Evolutionary conservation across 2,888 invertebrate genomes (phyloP), one percentile per base, ranked within the genome.

Genomic region (Sphaerophoria rueppellii): DNA sequence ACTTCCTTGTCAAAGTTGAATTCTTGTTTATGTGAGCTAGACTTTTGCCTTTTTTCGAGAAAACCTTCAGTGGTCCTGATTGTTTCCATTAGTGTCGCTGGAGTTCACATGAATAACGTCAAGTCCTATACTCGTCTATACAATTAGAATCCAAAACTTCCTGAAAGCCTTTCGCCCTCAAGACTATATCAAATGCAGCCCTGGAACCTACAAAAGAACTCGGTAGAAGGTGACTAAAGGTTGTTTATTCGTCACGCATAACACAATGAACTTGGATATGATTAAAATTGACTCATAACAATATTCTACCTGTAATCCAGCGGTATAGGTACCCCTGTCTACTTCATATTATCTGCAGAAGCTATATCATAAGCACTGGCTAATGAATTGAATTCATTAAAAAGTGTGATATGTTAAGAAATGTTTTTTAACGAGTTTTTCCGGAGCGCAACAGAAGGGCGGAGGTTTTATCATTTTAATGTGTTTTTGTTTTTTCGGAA

Each of bases 241-340:
- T 73, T 73, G 43, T 16, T 16, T 71, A 78, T 74, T 71, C 32
- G 63, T 75, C 32, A 70, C 63, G 43, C 61, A 69, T 46, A 75
- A 75, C 71, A 75, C 75, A 80, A 72, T 81, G 85, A 85, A 85
- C 81, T 81, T 85, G 76, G 76, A 46, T 37, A 65, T 34, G 67
- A 43, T 32, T n/a, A 14, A 7, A 4, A 63, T 67, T 63, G 73
- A 78, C 73, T 73, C 78, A 73, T 73, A 46, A 65, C 24, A 24
- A 24, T 24, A 24, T 24, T 24, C 24, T 24, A 24, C 24, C 24
- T 24, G 24, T 24, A 24, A 24, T 24, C 24, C 24, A 24, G 24
- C 24, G 24, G 24, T 24, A 24, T 24, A 24, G 24, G 24, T 24
- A 24, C 24, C 24, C 24, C 24, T 24, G 24, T 24, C 24, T 24